Evolutionary conservation across 2,888 invertebrate species (phyloP).

Genomic region (Idaea biselata): DNA sequence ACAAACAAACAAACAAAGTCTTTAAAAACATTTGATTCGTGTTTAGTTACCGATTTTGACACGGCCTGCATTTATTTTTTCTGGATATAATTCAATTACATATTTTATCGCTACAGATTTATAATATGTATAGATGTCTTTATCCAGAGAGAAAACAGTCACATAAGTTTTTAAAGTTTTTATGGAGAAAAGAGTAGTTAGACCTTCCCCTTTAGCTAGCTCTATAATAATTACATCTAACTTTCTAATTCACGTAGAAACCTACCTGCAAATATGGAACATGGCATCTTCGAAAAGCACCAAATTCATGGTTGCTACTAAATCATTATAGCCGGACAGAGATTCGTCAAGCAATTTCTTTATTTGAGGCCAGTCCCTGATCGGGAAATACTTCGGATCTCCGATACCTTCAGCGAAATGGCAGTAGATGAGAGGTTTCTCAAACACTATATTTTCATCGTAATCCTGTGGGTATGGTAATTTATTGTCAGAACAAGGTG

Average conservation of each 20-base stretch:
- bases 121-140: no score
- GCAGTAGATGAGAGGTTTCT: constrained; percentile 91
- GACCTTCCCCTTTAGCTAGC: no score
- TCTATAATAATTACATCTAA: not conserved
- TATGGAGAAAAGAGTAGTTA: no score
- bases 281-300: constrained; percentile 98
- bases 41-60: no score
- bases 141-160: no score
- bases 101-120: no score
- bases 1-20: no score
- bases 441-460: constrained; percentile 86
- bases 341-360: constrained; percentile 89
- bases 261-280: constrained; percentile 91
- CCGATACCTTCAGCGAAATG: constrained; percentile 96
- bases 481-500: not conserved
- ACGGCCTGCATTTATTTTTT: no score
- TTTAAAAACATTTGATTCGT: no score
- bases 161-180: no score
- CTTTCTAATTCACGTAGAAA: not conserved
- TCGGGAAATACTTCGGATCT: constrained; percentile 93
- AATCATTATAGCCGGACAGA: constrained; percentile 91
- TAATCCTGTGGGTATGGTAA: constrained; percentile 72
- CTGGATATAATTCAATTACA: no score
- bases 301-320: constrained; percentile 94
- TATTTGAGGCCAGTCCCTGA: constrained; percentile 85